Base-by-base conservation (phyloP, 2,113 vertebrate species). In the Hyperopisus bebe region DNA sequence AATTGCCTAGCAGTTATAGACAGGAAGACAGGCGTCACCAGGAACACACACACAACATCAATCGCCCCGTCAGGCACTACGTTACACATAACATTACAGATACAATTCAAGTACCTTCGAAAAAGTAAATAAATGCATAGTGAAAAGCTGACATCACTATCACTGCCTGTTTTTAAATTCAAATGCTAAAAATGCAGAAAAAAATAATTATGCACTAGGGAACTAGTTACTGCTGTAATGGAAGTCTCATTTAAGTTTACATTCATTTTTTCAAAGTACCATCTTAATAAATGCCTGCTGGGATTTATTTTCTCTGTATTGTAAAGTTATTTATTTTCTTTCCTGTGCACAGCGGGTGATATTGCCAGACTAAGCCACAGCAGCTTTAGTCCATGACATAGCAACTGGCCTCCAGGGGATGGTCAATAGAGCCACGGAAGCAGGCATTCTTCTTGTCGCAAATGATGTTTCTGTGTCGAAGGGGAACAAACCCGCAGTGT, bases 391-490 rank as follows among this genome's bases (percentile, higher is more conserved):
- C 51, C 86, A 55, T 55, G 86, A 87, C 47, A 87, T n/a, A 31
- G 86, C 86, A 17, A 35, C 27, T 19, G n/a, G 27, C 46, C 86
- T 55, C 47, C 51, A 55, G 86, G 51, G 86, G 47, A n/a, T 39
- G 86, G 47, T 87, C 86, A 87, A 87, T 87, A 87, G 86, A 19
- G 13, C 9, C 5, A 39, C 19, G 31, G 15, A 35, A 17, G 51
- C n/a, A 53, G 86, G 6, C 86, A 53, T 55, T 87, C 86, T 55
- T 35, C 27, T 39, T 87, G 86, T 87, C 48, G 50, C 47, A 55
- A 55, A 87, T 87, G 47, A 47, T 87, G 82, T 87, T 87, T 87
- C 48, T 55, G 87, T 62, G 53, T 44, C 21, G 82, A 84, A 84
- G 82, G 82, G 44, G 82, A 84, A 47, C 82, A 84, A 84, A 84